These are phyloP conservation scores for Tolmerus cingulatus DNA, from an alignment of 2,888 invertebrate species.

Conservation along the genomic window DNA sequence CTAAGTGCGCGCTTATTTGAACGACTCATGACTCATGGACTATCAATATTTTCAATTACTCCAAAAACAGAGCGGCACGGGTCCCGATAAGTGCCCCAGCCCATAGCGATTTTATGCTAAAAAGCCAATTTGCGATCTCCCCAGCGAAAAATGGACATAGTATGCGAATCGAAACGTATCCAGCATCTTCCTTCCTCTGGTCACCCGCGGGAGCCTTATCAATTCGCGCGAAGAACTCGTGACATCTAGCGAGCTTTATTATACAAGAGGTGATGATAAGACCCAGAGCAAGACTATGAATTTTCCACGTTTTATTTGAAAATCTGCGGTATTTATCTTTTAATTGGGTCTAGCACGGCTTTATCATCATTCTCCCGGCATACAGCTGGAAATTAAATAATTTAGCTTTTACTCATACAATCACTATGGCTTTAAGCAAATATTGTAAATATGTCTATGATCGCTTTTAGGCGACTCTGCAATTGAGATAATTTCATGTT, in stretches of 20 bases:
- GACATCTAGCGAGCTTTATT: constrained; percentile 9
- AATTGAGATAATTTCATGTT: not conserved
- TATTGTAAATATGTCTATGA: not conserved
- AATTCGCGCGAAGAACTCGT: not conserved
- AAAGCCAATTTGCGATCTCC: not conserved
- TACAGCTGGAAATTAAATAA: constrained; percentile 1
- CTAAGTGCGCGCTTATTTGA: not conserved
- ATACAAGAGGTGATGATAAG: not conserved
- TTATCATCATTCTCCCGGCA: not conserved
- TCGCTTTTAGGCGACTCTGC: not conserved
- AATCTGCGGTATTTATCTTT: constrained; percentile 23
- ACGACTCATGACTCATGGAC: not conserved
- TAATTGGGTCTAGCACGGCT: not conserved
- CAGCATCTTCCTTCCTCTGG: not conserved
- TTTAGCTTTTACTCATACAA: not conserved
- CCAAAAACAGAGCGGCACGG: not conserved
- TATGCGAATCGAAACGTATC: not conserved
- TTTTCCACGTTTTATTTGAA: constrained; percentile 7
- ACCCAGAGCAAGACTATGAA: not conserved
- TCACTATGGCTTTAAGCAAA: not conserved
- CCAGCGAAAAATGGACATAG: not conserved
- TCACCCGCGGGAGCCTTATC: not conserved
- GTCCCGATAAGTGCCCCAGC: not conserved
- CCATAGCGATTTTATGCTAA: not conserved
- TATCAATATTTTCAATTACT: not conserved